Evolutionary conservation across 2,888 invertebrate genomes (phyloP).

Genomic region (Leucophenga montana): DNA sequence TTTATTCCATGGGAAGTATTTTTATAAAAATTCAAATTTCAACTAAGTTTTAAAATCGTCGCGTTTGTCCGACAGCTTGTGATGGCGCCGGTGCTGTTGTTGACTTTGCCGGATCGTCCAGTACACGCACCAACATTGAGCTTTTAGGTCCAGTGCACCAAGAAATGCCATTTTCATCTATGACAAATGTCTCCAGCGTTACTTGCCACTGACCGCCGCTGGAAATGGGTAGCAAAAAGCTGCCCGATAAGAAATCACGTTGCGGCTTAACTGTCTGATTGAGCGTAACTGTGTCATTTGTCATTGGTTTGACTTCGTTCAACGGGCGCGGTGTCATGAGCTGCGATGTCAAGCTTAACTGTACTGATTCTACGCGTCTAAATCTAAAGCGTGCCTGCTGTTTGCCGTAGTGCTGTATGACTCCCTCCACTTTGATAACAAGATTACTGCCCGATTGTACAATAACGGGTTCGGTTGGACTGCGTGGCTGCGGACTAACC

Average conservation of each 20-base stretch:
- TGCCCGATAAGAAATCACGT: constrained; percentile 94
- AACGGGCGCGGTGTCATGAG: constrained; percentile 74
- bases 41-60: constrained; percentile 53
- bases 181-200: constrained; percentile 87
- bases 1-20: no score
- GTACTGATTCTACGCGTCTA: constrained; percentile 81
- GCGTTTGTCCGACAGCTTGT: constrained; percentile 55
- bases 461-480: constrained; percentile 86
- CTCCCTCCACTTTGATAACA: constrained; percentile 94
- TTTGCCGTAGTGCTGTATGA: constrained; percentile 82
- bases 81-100: constrained; percentile 54
- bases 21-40: no score
- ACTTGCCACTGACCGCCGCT: constrained; percentile 82
- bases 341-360: constrained; percentile 81
- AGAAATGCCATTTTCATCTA: constrained; percentile 86
- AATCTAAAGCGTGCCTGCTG: constrained; percentile 82
- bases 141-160: constrained; percentile 94
- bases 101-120: constrained; percentile 71
- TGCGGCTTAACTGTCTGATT: constrained; percentile 91
- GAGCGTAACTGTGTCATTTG: constrained; percentile 74
- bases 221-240: constrained; percentile 82
- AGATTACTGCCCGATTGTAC: constrained; percentile 89
- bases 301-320: constrained; percentile 54
- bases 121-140: constrained; percentile 71
- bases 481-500: constrained; percentile 85